Evolutionary conservation across 2,888 invertebrate genomes (phyloP).

Genomic region (Torymus tubicola): DNA sequence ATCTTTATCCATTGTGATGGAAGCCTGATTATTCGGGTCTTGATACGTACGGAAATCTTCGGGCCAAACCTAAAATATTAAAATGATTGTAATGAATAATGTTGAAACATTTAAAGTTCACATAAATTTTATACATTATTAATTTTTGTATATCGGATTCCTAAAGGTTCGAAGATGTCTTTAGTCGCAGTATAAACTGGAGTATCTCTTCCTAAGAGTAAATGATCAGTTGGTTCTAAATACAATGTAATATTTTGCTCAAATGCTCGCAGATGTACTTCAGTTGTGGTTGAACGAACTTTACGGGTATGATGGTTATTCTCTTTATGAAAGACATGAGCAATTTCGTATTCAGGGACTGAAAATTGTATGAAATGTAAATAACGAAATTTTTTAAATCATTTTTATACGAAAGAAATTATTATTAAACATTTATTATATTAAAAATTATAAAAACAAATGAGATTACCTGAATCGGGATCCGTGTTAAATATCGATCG

Average conservation of each 20-base stretch:
- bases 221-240: conserved; percentile 53
- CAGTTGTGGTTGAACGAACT: neutral
- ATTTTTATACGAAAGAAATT: neutral
- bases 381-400: neutral
- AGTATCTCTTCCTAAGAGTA: conserved; percentile 54
- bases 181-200: conserved; percentile 57
- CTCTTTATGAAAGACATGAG: conserved; percentile 34
- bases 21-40: conserved; percentile 55
- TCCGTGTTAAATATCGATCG: neutral
- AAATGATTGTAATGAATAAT: neutral
- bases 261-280: conserved; percentile 45
- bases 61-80: conserved; percentile 22
- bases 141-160: conserved; percentile 45
- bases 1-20: conserved; percentile 43
- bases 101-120: no score
- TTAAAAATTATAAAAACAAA: neutral
- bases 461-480: conserved; percentile 5
- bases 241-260: conserved; percentile 53
- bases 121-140: conserved; percentile 1
- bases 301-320: neutral
- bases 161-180: conserved; percentile 51
- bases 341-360: conserved; percentile 59
- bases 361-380: neutral
- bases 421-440: conserved; percentile 4
- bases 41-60: conserved; percentile 53